Evolutionary conservation across 2,888 invertebrate genomes (phyloP).

Genomic region (Invenusta paracnida): DNA sequence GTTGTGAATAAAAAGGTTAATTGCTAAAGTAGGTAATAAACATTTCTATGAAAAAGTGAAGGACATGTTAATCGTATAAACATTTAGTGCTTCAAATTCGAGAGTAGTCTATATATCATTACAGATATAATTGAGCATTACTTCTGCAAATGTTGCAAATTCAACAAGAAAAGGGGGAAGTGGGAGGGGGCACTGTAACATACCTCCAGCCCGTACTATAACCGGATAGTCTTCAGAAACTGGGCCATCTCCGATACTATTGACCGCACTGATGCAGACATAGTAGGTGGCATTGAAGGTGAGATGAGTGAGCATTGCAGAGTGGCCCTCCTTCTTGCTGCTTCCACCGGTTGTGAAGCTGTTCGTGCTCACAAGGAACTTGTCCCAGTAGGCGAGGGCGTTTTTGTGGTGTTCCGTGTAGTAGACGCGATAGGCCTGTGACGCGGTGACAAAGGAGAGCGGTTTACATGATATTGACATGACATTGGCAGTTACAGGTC

Average conservation of each 20-base stretch:
- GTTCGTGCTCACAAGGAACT: conserved; percentile 9
- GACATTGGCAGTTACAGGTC: too few relatives aligned
- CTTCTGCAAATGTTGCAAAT: too few relatives aligned
- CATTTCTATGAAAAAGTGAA: too few relatives aligned
- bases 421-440: conserved; percentile 24
- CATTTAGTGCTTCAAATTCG: too few relatives aligned
- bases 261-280: conserved; percentile 67
- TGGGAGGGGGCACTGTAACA: too few relatives aligned
- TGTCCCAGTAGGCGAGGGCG: conserved; percentile 28
- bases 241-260: conserved; percentile 34
- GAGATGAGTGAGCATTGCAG: conserved; percentile 70
- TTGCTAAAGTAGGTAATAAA: too few relatives aligned
- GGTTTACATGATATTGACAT: neutral
- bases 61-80: too few relatives aligned
- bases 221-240: conserved; percentile 38
- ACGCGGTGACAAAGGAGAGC: neutral
- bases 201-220: conserved; percentile 36
- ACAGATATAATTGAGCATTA: too few relatives aligned
- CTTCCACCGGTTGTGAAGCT: neutral
- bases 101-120: too few relatives aligned
- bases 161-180: neutral
- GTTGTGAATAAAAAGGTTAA: too few relatives aligned
- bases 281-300: conserved; percentile 87
- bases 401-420: conserved; percentile 25
- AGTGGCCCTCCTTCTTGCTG: neutral